These are phyloP conservation scores for Dryobota labecula DNA, from an alignment of 2,888 invertebrate genomes.

Conservation along the genomic window DNA sequence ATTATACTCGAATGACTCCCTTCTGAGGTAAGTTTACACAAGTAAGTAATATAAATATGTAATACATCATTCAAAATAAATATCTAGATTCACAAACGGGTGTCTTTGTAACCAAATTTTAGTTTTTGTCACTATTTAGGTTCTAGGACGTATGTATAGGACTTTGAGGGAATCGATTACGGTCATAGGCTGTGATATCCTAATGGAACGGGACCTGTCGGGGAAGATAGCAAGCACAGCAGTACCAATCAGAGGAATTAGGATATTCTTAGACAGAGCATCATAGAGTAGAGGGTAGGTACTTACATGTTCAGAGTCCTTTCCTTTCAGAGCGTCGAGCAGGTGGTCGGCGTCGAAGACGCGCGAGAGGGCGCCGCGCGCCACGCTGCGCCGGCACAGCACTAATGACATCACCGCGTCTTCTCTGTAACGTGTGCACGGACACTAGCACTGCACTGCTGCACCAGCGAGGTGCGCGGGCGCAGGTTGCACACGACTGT, in stretches of 20 bases:
- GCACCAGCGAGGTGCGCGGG: conserved; percentile 15
- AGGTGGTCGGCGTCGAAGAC: conserved; percentile 71
- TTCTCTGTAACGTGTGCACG: not conserved
- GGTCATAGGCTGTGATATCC: not conserved
- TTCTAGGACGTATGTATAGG: not conserved
- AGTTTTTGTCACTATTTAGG: not conserved
- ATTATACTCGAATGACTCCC: no score
- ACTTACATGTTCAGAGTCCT: conserved; percentile 55
- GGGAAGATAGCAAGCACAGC: not conserved
- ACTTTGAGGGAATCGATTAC: not conserved
- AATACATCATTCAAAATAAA: no score
- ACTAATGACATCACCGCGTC: conserved; percentile 55
- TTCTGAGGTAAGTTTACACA: no score
- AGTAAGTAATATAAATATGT: no score
- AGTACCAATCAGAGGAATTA: not conserved
- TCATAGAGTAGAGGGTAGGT: not conserved
- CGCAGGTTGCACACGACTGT: conserved; percentile 56
- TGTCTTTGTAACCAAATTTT: not conserved
- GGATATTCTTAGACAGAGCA: not conserved
- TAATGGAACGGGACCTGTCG: not conserved
- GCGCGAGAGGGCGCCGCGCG: conserved; percentile 73
- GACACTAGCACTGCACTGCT: conserved; percentile 7
- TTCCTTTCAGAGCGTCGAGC: conserved; percentile 67
- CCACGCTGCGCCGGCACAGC: conserved; percentile 76
- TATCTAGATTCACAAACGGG: not conserved